A percentile compares a stretch with the other conserved stretches of the same genome.
These are phyloP conservation scores for Okapia johnstoni DNA, from an alignment of 2,113 vertebrate genomes.

Conservation along the genomic window DNA sequence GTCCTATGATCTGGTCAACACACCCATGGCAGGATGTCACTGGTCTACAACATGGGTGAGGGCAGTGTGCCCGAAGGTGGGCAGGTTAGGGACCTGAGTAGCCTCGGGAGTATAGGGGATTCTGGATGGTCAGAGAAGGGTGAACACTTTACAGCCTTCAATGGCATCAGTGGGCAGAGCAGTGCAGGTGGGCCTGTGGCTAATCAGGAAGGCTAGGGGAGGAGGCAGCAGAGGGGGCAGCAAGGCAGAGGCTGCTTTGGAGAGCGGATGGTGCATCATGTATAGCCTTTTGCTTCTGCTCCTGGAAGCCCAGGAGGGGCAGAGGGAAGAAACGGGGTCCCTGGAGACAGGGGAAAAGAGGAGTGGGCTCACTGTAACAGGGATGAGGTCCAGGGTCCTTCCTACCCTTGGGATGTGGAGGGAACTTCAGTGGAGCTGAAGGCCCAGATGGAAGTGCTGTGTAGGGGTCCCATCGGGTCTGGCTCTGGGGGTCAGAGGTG, in stretches of 20 bases:
- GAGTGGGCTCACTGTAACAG: neutral
- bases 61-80: neutral
- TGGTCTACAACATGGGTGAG: neutral
- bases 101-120: neutral
- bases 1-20: neutral
- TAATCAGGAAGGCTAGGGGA: neutral
- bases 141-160: neutral
- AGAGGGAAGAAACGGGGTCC: neutral
- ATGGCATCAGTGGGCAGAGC: neutral
- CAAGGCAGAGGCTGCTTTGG: neutral
- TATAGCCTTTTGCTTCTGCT: neutral
- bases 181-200: too few relatives aligned
- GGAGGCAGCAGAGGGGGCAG: neutral
- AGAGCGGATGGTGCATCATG: too few relatives aligned
- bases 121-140: too few relatives aligned
- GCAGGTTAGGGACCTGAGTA: neutral
- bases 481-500: neutral
- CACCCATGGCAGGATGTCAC: neutral
- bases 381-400: neutral
- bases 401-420: neutral
- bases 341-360: neutral
- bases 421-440: neutral
- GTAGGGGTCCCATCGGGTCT: too few relatives aligned
- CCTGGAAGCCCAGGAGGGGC: neutral
- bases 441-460: neutral